phyloP scores from a whole-genome alignment of 2,888 invertebrate genomes.

The Perizoma flavofasciatum region DNA sequence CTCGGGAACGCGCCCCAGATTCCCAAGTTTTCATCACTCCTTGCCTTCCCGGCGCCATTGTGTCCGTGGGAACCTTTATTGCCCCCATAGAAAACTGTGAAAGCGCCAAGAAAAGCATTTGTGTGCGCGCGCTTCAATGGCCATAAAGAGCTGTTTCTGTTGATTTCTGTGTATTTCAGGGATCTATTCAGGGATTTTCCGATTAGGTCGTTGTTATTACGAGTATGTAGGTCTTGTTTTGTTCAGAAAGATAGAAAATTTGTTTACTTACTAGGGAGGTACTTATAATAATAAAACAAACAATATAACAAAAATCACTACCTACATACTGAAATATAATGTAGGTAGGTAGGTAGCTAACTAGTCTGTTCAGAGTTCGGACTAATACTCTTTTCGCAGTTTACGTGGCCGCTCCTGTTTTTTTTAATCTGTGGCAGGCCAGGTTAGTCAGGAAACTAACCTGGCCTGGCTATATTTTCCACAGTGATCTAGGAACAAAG shows the following conservation, averaged over 20 bases:
- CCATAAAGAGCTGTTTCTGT: slow-evolving; percentile 63
- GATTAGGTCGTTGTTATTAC: slow-evolving; percentile 65
- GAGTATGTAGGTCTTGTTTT: slow-evolving; percentile 35
- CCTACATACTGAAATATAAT: no score
- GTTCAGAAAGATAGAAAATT: not conserved
- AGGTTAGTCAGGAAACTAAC: no score
- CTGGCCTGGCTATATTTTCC: no score
- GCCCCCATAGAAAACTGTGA: slow-evolving; percentile 81
- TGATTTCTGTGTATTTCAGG: slow-evolving; percentile 42
- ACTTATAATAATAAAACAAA: no score
- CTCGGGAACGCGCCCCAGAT: slow-evolving; percentile 79
- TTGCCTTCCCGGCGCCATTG: slow-evolving; percentile 72
- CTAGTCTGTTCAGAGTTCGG: no score
- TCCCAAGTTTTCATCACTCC: slow-evolving; percentile 81
- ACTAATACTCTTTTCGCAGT: no score
- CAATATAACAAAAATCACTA: no score
- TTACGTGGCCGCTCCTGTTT: no score
- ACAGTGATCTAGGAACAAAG: no score
- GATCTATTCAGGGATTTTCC: slow-evolving; percentile 71
- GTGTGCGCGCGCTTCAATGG: slow-evolving; percentile 71
- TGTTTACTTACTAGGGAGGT: no score
- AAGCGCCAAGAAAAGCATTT: slow-evolving; percentile 82
- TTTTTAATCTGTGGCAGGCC: no score
- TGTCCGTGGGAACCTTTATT: slow-evolving; percentile 83
- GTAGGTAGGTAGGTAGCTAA: no score